Conservation (phyloP, 2,113 vertebrate species). For the Protobothrops mucrosquamatus region DNA sequence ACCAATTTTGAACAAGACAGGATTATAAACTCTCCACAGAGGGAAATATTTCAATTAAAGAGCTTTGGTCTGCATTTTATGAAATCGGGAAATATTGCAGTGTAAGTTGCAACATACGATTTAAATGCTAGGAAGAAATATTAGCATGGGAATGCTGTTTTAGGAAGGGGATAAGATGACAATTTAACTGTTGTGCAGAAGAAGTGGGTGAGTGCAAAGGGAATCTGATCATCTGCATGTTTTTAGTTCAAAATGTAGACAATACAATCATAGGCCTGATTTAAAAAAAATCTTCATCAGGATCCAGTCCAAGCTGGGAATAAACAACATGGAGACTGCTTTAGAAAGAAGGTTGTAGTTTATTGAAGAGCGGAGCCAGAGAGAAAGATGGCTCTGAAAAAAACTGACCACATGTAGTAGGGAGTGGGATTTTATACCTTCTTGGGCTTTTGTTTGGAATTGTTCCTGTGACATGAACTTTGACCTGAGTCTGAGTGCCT, state of each 20-base stretch:
- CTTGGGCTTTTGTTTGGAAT: too few species aligned
- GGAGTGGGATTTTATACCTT: too few species aligned
- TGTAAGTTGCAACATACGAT: conserved; percentile 46
- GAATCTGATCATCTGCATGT: neutral
- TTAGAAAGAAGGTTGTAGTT: too few species aligned
- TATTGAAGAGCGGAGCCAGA: too few species aligned
- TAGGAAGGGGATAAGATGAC: conserved; percentile 37
- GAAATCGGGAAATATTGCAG: conserved; percentile 56
- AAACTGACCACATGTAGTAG: too few species aligned
- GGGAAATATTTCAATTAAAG: conserved; percentile 54
- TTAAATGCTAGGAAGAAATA: conserved; percentile 42
- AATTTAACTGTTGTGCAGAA: conserved; percentile 20
- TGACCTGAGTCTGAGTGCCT: too few species aligned
- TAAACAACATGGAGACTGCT: too few species aligned
- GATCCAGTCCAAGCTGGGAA: too few species aligned
- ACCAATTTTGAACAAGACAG: conserved; percentile 48
- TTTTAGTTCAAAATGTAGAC: neutral
- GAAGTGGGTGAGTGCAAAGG: neutral
- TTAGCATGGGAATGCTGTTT: conserved; percentile 52
- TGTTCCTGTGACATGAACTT: too few species aligned
- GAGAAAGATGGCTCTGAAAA: too few species aligned
- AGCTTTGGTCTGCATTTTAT: conserved; percentile 52
- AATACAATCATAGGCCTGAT: neutral
- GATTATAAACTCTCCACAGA: conserved; percentile 39
- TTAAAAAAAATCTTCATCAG: too few species aligned